These are phyloP conservation scores for Chloroceryle aenea DNA, from an alignment of 2,113 vertebrate genomes.

Conservation along the genomic window DNA sequence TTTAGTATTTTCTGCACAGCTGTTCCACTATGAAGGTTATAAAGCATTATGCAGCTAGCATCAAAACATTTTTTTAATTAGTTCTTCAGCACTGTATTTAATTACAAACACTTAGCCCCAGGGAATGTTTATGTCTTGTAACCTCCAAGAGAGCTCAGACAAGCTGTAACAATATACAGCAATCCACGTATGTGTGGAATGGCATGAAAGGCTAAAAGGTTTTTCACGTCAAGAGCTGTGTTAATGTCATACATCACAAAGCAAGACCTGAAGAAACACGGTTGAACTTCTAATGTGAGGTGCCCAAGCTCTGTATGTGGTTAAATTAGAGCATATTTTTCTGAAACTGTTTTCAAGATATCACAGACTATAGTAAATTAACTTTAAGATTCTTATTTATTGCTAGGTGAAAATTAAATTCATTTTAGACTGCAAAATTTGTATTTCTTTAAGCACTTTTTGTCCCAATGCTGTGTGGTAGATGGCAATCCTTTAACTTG, in stretches of 20 bases:
- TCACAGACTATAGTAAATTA: not conserved
- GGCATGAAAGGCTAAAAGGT: not conserved
- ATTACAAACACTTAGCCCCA: conserved; percentile 57
- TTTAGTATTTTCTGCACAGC: not conserved
- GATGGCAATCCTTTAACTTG: not conserved
- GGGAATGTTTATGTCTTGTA: conserved; percentile 12
- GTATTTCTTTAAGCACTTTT: not conserved
- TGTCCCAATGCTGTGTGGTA: not conserved
- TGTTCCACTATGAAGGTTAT: conserved; percentile 44
- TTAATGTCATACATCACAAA: not conserved
- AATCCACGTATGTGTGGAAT: not conserved
- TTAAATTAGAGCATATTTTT: not conserved
- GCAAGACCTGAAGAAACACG: not conserved
- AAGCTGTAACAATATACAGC: not conserved
- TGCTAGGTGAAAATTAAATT: not conserved
- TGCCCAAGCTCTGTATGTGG: not conserved
- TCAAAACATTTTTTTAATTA: conserved; percentile 65
- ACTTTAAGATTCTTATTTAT: not conserved
- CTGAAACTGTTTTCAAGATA: not conserved
- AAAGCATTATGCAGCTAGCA: conserved; percentile 34
- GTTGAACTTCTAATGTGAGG: not conserved
- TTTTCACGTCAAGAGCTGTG: not conserved
- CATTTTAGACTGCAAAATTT: not conserved
- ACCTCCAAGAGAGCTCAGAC: not conserved
- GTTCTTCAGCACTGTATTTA: conserved; percentile 44